Evolutionary conservation across 2,113 vertebrate genomes (phyloP), one percentile per base, ranked within the genome.

Genomic region (Synchiropus splendidus): DNA sequence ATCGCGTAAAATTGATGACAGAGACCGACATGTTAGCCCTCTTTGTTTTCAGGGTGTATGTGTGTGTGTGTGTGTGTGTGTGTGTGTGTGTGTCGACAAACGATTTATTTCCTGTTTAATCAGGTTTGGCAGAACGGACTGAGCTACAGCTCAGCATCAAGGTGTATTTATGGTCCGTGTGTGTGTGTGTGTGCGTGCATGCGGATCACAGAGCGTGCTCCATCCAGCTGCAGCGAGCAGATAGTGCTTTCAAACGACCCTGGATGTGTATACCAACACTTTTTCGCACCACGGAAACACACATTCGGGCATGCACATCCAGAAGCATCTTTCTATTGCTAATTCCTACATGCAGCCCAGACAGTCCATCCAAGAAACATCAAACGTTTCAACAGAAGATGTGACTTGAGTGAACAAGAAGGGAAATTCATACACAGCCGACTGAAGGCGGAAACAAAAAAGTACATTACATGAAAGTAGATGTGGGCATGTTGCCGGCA

Each of bases 81-180:
- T 39, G 64, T 39, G 50, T 33, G 42, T 16, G 35, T 39, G 60
- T 35, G 56, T 34, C 42, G 45, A 55, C 12, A 2, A 45, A 58
- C 72, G 72, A 75, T 80, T 73, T 75, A 75, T 80, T 75, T 72
- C 51, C 53, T 50, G 45, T 71, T 71, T 77, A 75, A 80, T 77
- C 69, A 8, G 49, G 72, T 67, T 71, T 73, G 74, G 74, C 74
- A 67, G 71, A 54, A 53, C 48, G 16, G 49, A 61, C 63, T 43
- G 55, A 65, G 75, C 64, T 65, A 40, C 57, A 59, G 60, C 65
- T 65, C 48, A 41, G 54, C 53, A 36, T 69, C 70, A 69, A 74
- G 57, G 69, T 73, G 67, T 73, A 70, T 75, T 75, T 65, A 72
- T 63, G 62, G 69, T 52, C 46, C 47, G 56, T 64, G 68, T 43